phyloP scores from a whole-genome alignment of 1,140 invertebrate genomes.

The Armadillidium nasatum region DNA sequence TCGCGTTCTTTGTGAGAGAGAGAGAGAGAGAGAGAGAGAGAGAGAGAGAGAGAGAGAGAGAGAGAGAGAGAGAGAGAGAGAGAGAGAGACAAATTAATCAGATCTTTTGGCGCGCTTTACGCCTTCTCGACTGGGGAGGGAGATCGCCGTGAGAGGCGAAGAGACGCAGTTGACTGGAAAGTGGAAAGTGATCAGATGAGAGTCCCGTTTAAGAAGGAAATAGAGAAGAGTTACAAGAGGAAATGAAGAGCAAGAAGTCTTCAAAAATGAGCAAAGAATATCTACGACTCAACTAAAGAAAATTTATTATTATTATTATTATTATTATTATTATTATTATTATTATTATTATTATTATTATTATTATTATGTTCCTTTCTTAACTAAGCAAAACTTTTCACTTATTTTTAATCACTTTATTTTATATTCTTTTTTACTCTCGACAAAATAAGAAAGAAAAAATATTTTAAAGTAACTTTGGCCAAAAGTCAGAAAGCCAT shows the following conservation, averaged over 20 bases:
- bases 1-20: neutral
- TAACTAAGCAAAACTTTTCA: too few species aligned
- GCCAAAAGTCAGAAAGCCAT: too few species aligned
- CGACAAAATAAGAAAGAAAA: too few species aligned
- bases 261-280: too few species aligned
- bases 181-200: neutral
- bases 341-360: too few species aligned
- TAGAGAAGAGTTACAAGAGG: neutral
- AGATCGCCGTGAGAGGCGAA: neutral
- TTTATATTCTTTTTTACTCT: too few species aligned
- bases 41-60: neutral
- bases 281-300: too few species aligned
- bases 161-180: neutral
- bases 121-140: neutral
- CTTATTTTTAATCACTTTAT: too few species aligned
- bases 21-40: neutral
- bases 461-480: too few species aligned
- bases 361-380: too few species aligned
- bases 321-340: too few species aligned
- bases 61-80: neutral
- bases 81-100: conserved; percentile 11
- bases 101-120: neutral
- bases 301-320: too few species aligned
- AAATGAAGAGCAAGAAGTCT: neutral
- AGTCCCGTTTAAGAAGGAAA: conserved; percentile 1